These are phyloP conservation scores for Macrophya alboannulata DNA, from an alignment of 2,888 invertebrate species.

Conservation along the genomic window DNA sequence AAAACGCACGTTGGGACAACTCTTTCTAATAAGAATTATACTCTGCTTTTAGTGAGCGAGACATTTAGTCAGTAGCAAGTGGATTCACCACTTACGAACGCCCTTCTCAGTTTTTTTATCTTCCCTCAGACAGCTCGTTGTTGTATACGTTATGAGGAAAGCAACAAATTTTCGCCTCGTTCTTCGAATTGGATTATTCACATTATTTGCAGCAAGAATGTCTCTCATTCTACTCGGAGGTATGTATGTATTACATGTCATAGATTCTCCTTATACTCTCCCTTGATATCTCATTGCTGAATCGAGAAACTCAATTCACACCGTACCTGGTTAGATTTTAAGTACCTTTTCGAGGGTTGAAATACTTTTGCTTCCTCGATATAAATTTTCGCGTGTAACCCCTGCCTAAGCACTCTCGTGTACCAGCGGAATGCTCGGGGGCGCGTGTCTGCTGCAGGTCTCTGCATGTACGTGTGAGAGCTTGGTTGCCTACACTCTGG, in stretches of 20 bases:
- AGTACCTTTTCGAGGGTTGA: background rate
- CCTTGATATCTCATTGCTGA: background rate
- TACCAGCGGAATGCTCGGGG: slow-evolving; percentile 4
- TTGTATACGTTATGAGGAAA: background rate
- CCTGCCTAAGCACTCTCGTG: slow-evolving; percentile 8
- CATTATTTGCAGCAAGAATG: background rate
- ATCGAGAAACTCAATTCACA: background rate
- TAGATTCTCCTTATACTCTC: background rate
- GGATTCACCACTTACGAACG: background rate
- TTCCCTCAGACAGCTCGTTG: background rate
- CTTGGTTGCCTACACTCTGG: background rate
- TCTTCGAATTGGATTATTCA: background rate
- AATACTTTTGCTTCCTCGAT: background rate
- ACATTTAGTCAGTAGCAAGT: background rate
- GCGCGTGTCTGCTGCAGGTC: slow-evolving; percentile 7
- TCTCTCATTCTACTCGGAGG: background rate
- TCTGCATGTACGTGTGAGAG: background rate
- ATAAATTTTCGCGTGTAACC: background rate
- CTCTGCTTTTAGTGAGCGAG: slow-evolving; percentile 12
- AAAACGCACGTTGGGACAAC: background rate
- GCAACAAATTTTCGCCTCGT: background rate
- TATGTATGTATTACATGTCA: too few species aligned
- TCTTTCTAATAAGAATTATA: slow-evolving; percentile 1
- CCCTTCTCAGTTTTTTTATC: background rate
- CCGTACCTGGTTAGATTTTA: background rate